These are phyloP conservation scores for Xenus cinereus DNA, from an alignment of 2,113 vertebrate genomes.

Conservation along the genomic window DNA sequence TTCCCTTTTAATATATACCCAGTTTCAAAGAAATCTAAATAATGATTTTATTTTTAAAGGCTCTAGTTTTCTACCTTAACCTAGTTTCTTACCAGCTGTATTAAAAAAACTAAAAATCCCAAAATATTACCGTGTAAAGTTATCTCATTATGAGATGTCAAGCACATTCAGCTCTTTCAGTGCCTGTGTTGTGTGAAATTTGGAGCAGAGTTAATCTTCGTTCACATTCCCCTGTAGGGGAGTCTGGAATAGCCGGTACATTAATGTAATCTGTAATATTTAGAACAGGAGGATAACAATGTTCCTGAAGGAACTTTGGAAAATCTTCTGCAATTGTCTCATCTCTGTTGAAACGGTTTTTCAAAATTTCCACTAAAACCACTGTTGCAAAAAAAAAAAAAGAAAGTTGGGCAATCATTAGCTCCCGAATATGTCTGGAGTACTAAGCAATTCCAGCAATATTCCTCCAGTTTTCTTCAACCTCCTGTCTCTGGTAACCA, in stretches of 20 bases:
- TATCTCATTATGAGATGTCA: neutral
- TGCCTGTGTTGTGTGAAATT: neutral
- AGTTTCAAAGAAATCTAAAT: neutral
- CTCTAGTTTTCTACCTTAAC: neutral
- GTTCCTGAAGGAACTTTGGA: neutral
- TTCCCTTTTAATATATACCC: neutral
- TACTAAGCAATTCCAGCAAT: neutral
- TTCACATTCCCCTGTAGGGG: neutral
- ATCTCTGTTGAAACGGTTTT: neutral
- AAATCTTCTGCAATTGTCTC: neutral
- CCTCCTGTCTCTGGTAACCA: fast-evolving
- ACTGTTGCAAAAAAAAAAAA: neutral
- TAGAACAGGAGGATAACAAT: neutral
- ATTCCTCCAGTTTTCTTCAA: neutral
- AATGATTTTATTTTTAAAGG: neutral
- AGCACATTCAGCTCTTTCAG: too few relatives aligned
- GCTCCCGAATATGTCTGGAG: neutral
- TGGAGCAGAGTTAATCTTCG: neutral
- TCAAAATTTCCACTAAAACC: neutral
- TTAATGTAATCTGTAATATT: neutral
- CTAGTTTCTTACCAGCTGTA: neutral
- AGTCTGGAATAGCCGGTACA: neutral
- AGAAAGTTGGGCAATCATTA: neutral
- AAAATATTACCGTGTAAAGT: neutral
- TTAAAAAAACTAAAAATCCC: neutral